Evolutionary conservation across 2,113 vertebrate species (phyloP).

Genomic region (Hippocampus barbouri): DNA sequence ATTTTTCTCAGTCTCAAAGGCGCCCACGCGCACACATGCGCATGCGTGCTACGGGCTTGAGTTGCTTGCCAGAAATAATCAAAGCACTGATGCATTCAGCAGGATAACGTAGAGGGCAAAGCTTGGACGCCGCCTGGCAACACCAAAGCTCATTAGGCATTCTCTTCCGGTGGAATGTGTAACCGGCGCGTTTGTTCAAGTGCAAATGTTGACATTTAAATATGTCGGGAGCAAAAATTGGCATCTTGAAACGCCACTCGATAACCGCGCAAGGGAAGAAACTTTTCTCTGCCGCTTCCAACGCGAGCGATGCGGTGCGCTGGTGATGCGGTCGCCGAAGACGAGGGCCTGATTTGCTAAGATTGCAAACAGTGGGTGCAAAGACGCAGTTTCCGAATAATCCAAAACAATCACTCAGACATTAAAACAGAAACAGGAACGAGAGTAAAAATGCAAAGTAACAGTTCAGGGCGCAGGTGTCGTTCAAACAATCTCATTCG

Average conservation of each 20-base stretch:
- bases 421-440: no score
- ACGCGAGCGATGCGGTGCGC: not conserved
- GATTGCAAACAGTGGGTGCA: no score
- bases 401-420: no score
- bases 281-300: slow-evolving; percentile 14
- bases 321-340: not conserved
- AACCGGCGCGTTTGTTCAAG: slow-evolving; percentile 67
- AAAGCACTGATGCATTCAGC: slow-evolving; percentile 53
- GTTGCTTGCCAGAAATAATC: slow-evolving; percentile 47
- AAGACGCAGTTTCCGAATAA: no score
- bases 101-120: slow-evolving; percentile 42
- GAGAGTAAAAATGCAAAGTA: no score
- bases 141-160: slow-evolving; percentile 60
- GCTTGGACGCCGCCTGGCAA: slow-evolving; percentile 42
- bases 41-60: slow-evolving; percentile 18
- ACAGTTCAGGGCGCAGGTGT: no score
- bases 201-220: slow-evolving; percentile 79
- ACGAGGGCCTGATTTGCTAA: no score
- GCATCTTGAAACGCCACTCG: slow-evolving; percentile 56
- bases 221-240: slow-evolving; percentile 62
- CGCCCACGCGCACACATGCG: not conserved
- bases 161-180: slow-evolving; percentile 58
- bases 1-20: not conserved
- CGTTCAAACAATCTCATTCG: no score
- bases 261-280: slow-evolving; percentile 10